phyloP scores from a whole-genome alignment of 2,113 vertebrate genomes.

The Hyaena hyaena region DNA sequence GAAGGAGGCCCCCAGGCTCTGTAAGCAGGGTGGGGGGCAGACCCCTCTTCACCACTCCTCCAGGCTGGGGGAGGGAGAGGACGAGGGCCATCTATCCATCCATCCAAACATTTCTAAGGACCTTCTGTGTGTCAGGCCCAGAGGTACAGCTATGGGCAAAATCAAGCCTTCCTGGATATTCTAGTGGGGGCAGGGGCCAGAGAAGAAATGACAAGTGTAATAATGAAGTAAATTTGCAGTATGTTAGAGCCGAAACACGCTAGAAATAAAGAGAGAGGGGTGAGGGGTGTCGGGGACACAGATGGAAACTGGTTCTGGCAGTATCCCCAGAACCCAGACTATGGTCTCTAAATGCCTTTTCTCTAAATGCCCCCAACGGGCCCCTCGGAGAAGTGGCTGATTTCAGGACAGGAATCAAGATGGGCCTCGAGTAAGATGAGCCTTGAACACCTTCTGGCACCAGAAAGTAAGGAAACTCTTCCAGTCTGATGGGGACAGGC shows the following conservation, averaged over 20 bases:
- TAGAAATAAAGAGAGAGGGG: neutral
- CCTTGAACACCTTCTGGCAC: neutral
- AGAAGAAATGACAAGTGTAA: neutral
- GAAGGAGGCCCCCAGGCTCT: neutral
- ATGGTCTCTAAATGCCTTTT: neutral
- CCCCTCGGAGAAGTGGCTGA: neutral
- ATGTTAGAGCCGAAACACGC: neutral
- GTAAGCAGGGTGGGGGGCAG: no score
- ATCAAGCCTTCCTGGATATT: neutral
- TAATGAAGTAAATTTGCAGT: neutral
- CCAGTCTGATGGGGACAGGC: neutral
- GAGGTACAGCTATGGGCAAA: neutral
- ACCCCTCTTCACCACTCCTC: neutral
- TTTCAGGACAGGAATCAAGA: neutral
- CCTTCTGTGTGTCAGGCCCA: neutral
- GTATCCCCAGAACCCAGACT: neutral
- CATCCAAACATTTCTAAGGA: neutral
- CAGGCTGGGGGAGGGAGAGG: neutral
- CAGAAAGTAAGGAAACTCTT: neutral
- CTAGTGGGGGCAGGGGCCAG: neutral
- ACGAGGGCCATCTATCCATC: neutral
- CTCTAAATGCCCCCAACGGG: neutral
- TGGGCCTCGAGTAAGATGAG: no score
- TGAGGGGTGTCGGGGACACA: neutral
- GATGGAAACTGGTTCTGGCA: neutral